Evolutionary conservation across 2,888 invertebrate genomes (phyloP), one percentile per base, ranked within the genome.

Genomic region (Drosophila kanekoi): DNA sequence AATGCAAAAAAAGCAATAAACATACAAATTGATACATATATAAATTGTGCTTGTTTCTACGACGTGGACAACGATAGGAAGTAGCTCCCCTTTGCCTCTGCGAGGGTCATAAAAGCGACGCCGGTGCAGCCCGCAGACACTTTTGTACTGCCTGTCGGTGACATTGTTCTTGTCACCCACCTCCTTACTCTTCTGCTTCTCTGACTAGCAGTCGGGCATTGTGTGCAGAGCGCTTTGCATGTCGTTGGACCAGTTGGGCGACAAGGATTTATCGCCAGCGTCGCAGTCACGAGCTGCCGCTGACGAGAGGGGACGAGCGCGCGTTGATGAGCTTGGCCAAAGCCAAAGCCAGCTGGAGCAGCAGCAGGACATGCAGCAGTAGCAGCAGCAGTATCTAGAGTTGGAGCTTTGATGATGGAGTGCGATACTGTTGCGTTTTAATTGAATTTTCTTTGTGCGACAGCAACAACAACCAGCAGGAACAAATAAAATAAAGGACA

Each of bases 391-490:
- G 28, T 33, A 40, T 41, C 40, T 33, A 35, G 49, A 65, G 65
- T 33, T 44, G 71, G 43, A 61, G 81, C 89, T 78, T 81, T 82
- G 89, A 90, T 90, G 87, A 89, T 88, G 78, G 74, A 84, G 83
- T 87, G 87, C 87, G 85, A 83, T 85, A 90, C 90, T 91, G 91
- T 91, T 90, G 91, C 86, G 83, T 85, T 91, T 91, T 91, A 91
- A 91, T 91, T 91, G 90, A 91, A 91, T 86, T 91, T 91, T 90
- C 91, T 87, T 90, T 89, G 79, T 88, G 75, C 64, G 72, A 66
- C 84, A 72, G 54, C 67, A 49, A 20, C 58, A 61, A 64, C 58
- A 61, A 64, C 68, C 61, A 72, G 60, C 80, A 79, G 69, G 69
- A 74, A 73, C 69, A 75, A 89, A 71, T 61, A 76, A 68, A 72